Evolutionary conservation across 2,888 invertebrate genomes (phyloP).

Genomic region (Lasioglossum oenotherae): DNA sequence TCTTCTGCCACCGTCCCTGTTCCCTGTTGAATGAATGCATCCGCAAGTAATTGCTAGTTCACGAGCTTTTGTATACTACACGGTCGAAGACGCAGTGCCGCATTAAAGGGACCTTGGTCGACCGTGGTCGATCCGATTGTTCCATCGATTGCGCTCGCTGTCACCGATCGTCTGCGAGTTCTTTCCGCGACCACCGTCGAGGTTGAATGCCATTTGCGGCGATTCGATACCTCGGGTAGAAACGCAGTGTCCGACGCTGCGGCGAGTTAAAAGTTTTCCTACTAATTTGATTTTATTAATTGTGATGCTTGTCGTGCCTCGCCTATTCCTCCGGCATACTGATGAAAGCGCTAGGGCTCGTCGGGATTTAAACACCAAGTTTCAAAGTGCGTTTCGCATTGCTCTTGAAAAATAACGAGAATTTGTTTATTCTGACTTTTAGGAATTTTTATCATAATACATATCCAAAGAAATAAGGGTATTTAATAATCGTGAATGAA

Average conservation of each 20-base stretch:
- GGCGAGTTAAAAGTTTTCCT: neutral
- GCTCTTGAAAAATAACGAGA: neutral
- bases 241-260: neutral
- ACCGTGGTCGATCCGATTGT: slow-evolving; percentile 11
- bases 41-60: slow-evolving; percentile 19
- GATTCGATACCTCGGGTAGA: slow-evolving; percentile 19
- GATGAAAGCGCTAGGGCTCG: neutral
- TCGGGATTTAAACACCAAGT: neutral
- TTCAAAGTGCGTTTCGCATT: neutral
- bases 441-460: neutral
- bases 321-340: neutral
- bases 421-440: neutral
- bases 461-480: too few relatives aligned
- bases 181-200: neutral
- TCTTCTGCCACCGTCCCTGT: neutral
- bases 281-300: slow-evolving; percentile 24
- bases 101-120: slow-evolving; percentile 3
- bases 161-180: neutral
- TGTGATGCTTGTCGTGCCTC: slow-evolving; percentile 2
- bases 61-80: slow-evolving; percentile 5
- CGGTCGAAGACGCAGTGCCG: neutral
- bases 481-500: neutral
- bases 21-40: slow-evolving; percentile 3
- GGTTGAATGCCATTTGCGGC: slow-evolving; percentile 4
- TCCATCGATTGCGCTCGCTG: neutral